Evolutionary conservation across 2,113 vertebrate species (phyloP).

Genomic region (Phyllopteryx taeniolatus): DNA sequence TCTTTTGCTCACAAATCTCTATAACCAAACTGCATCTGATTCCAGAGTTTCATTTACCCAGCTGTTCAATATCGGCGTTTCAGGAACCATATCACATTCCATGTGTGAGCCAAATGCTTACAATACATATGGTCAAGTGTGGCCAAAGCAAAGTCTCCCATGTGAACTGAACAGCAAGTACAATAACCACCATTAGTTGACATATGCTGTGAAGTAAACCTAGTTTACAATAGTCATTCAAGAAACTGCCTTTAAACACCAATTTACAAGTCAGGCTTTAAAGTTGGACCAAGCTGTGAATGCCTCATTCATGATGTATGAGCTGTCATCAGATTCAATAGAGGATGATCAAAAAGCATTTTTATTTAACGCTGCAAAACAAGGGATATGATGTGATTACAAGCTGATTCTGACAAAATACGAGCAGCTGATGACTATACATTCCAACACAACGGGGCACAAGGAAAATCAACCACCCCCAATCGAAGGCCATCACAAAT

Average conservation of each 20-base stretch:
- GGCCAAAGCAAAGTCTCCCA: background rate
- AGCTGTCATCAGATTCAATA: background rate
- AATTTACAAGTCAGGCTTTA: background rate
- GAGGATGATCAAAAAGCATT: background rate
- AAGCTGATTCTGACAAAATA: background rate
- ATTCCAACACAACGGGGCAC: background rate
- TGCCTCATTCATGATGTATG: conserved; percentile 6
- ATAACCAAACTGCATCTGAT: background rate
- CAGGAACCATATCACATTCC: background rate
- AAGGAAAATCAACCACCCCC: background rate
- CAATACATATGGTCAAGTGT: background rate
- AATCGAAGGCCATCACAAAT: background rate
- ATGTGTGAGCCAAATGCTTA: background rate
- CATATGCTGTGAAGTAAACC: background rate
- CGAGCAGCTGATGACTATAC: background rate
- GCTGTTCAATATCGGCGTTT: background rate
- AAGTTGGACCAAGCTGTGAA: background rate
- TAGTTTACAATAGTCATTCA: background rate
- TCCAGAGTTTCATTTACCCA: background rate
- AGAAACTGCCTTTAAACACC: background rate
- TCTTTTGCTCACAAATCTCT: background rate
- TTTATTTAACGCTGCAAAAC: conserved; percentile 4
- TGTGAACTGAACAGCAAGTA: background rate
- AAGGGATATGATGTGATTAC: background rate
- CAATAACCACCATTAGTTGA: background rate